These are phyloP conservation scores for Helostoma temminkii DNA, from an alignment of 2,797 vertebrate genomes.

Conservation along the genomic window DNA sequence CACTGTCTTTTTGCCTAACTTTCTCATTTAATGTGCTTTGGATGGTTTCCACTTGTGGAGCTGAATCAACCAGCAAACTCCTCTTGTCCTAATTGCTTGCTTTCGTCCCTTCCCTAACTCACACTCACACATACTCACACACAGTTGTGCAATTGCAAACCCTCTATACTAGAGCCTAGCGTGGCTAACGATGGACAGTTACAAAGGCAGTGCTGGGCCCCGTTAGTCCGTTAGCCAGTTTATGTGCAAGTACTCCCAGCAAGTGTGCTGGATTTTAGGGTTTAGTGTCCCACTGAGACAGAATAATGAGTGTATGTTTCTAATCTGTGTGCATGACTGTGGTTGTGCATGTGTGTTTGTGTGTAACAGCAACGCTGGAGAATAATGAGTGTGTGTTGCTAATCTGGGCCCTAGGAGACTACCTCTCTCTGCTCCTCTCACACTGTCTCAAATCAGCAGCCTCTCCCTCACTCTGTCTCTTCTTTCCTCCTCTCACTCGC, in stretches of 20 bases:
- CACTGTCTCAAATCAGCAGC: slow-evolving; percentile 83
- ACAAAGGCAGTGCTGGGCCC: slow-evolving; percentile 78
- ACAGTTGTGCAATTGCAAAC: slow-evolving; percentile 25
- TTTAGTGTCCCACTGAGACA: slow-evolving; percentile 88
- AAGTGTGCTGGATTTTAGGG: slow-evolving; percentile 86
- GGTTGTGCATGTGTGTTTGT: slow-evolving; percentile 73
- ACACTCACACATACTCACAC: slow-evolving; percentile 26
- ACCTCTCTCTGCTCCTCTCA: slow-evolving; percentile 82
- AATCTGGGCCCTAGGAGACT: slow-evolving; percentile 88
- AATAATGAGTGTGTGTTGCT: slow-evolving; percentile 86
- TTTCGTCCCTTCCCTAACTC: slow-evolving; percentile 69
- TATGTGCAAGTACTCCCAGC: slow-evolving; percentile 80
- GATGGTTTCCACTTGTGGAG: slow-evolving; percentile 75
- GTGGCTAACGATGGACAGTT: slow-evolving; percentile 80
- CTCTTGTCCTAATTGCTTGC: slow-evolving; percentile 81
- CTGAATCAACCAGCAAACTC: slow-evolving; percentile 77
- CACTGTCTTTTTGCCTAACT: slow-evolving; percentile 44
- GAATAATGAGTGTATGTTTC: slow-evolving; percentile 91
- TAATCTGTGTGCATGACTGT: slow-evolving; percentile 83
- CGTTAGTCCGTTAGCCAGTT: slow-evolving; percentile 72
- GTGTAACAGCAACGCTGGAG: slow-evolving; percentile 62
- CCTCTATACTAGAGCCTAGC: slow-evolving; percentile 58
- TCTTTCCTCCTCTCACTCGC: slow-evolving; percentile 71
- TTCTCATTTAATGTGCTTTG: slow-evolving; percentile 70
- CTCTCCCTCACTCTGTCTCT: slow-evolving; percentile 70